Conservation (phyloP, 2,797 vertebrate genomes). For the Liparis tanakae region DNA sequence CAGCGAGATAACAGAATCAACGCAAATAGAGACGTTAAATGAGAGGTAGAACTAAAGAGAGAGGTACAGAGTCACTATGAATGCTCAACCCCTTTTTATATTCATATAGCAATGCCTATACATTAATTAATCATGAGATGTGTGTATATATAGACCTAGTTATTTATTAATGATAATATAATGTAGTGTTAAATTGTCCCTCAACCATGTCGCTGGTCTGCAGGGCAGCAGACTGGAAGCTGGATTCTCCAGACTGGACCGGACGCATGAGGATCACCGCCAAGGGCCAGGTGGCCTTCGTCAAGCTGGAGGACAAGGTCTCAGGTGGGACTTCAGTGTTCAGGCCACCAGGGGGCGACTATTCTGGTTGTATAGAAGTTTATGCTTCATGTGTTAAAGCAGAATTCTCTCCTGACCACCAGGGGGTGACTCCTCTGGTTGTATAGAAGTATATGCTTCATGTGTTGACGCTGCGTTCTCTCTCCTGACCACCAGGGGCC, state of each 20-base stretch:
- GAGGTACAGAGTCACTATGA: background rate
- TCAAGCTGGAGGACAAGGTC: constrained; percentile 94
- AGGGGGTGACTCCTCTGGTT: no score
- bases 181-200: background rate
- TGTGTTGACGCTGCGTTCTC: no score
- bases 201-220: background rate
- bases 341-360: no score
- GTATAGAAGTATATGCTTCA: no score
- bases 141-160: background rate
- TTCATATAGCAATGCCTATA: background rate
- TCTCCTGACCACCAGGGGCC: no score
- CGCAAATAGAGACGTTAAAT: no score
- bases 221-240: constrained; percentile 97
- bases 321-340: constrained; percentile 82
- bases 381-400: no score
- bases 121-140: background rate
- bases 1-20: background rate
- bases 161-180: no score
- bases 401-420: no score
- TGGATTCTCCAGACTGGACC: constrained; percentile 93
- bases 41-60: background rate
- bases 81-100: background rate
- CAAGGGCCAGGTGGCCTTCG: constrained; percentile 90
- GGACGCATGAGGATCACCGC: constrained; percentile 93
- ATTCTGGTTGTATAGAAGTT: no score